phyloP scores from a whole-genome alignment of 2,113 vertebrate genomes.

The Ageneiosus marmoratus region DNA sequence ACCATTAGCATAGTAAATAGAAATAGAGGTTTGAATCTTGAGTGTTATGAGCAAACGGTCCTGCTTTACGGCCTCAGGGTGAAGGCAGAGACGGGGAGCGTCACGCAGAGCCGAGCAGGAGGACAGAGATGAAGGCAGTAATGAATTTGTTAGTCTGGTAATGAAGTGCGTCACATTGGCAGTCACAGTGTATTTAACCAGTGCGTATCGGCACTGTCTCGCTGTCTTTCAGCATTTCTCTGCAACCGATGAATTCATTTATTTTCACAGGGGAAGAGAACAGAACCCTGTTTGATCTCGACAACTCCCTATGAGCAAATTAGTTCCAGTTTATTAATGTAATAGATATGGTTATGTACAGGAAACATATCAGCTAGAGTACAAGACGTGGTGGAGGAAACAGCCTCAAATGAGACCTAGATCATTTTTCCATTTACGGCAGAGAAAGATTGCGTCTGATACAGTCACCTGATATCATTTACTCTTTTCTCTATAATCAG shows the following conservation, averaged over 20 bases:
- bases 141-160: slow-evolving; percentile 45
- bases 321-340: background rate
- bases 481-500: background rate
- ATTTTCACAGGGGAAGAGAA: background rate
- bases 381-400: background rate
- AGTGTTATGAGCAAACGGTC: background rate
- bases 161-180: slow-evolving; percentile 43
- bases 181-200: slow-evolving; percentile 41
- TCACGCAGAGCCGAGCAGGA: slow-evolving; percentile 23
- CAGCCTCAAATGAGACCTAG: background rate
- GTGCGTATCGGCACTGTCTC: slow-evolving; percentile 1
- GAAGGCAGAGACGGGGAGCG: background rate
- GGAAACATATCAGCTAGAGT: background rate
- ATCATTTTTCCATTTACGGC: background rate
- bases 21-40: background rate
- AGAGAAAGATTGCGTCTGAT: too few relatives aligned
- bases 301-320: background rate
- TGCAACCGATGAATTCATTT: background rate
- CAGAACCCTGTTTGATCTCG: background rate
- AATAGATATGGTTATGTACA: background rate
- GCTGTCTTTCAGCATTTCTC: slow-evolving; percentile 9
- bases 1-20: background rate
- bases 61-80: slow-evolving; percentile 2
- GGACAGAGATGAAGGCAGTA: slow-evolving; percentile 40
- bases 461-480: background rate